Conservation (phyloP, 2,113 vertebrate species). For the Ceyx cyanopectus region DNA sequence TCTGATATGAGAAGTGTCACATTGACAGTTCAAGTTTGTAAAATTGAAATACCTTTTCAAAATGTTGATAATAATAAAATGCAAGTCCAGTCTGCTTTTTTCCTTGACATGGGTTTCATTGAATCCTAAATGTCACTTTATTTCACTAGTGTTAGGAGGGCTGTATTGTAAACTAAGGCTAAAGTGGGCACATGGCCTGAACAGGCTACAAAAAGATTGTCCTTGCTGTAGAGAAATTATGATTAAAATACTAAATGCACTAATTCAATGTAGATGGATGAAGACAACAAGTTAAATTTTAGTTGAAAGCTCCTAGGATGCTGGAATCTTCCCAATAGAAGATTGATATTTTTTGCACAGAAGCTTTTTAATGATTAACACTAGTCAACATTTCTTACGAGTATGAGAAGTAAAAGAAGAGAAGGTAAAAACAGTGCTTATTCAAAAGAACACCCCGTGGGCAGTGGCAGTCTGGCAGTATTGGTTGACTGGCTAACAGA, state of each 20-base stretch:
- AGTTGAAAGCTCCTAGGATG: neutral
- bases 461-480: neutral
- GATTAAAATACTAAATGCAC: neutral
- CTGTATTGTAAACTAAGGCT: neutral
- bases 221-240: neutral
- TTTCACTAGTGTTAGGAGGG: neutral
- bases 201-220: neutral
- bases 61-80: neutral
- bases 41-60: neutral
- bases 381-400: neutral
- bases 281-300: neutral
- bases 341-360: neutral
- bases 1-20: neutral
- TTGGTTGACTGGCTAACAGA: neutral
- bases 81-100: neutral
- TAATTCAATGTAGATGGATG: neutral
- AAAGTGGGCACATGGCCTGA: neutral
- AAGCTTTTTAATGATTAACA: neutral
- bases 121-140: neutral
- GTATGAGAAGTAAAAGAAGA: neutral
- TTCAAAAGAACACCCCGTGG: neutral
- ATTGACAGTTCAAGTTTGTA: neutral
- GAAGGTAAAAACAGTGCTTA: neutral
- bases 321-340: neutral
- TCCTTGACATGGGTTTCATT: neutral